These are phyloP conservation scores for Stomatorhinus ivindoensis DNA, from an alignment of 2,113 vertebrate genomes.

Conservation along the genomic window DNA sequence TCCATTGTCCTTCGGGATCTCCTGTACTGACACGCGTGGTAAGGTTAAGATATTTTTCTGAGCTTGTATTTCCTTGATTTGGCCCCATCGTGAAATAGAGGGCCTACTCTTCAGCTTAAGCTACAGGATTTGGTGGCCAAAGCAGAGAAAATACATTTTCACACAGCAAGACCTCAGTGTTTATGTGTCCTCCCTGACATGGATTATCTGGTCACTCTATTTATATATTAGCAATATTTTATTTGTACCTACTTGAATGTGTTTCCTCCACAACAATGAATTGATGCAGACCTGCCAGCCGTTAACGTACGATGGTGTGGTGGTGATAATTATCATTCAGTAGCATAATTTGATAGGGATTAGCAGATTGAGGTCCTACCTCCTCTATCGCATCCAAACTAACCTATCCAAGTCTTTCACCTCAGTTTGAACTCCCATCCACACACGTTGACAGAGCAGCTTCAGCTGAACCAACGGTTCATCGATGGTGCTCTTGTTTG, in stretches of 20 bases:
- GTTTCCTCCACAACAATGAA: neutral
- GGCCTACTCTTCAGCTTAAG: neutral
- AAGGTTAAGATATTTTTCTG: neutral
- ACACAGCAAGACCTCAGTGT: neutral
- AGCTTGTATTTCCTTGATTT: neutral
- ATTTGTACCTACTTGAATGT: neutral
- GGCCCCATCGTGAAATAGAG: neutral
- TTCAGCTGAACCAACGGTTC: neutral
- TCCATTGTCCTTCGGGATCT: neutral
- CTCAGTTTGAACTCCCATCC: neutral
- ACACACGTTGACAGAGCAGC: neutral
- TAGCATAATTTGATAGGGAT: neutral
- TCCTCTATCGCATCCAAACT: neutral
- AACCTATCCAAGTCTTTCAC: neutral
- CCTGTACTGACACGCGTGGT: neutral
- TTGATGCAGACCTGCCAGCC: neutral
- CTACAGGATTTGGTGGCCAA: neutral
- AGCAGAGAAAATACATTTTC: neutral
- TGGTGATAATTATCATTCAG: neutral
- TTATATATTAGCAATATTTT: neutral
- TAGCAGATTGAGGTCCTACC: neutral
- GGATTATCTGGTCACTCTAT: neutral
- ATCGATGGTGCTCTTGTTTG: neutral
- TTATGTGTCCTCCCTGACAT: neutral
- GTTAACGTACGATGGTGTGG: neutral